Evolutionary conservation across 2,888 invertebrate species (phyloP), one percentile per base, ranked within the genome.

Genomic region (Chelonus formosanus): DNA sequence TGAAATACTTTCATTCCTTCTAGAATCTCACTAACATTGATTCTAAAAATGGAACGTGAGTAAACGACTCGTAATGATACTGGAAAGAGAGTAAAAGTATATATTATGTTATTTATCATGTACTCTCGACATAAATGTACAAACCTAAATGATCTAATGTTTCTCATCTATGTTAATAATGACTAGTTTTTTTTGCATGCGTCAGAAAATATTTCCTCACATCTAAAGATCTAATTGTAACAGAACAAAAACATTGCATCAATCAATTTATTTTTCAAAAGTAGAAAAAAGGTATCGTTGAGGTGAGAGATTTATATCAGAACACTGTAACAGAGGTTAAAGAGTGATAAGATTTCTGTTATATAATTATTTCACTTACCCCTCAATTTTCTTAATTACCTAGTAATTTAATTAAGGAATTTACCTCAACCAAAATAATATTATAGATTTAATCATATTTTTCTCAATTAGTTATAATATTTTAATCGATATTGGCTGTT

Each of bases 11-110:
- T 40, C 40, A 40, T 40, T 40, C 6, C 40, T 40, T 40, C 6
- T 40, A 40, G 40, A 40, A 40, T 40, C 40, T 6, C 40, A 40
- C 40, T 56, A 55, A 63, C 63, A 61, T 63, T 50, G 45, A 34
- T 45, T 67, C 67, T 67, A 67, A 67, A 67, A 69, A 69, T 67
- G 67, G 67, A 55, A 44, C 56, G 43, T 52, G 48, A 47, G 36
- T 5, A 53, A 60, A 34, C 58, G 56, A n/a, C 31, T 52, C 62
- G 67, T 62, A 67, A 69, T 40, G 52, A 36, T 47, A 40, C 40
- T 5, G 40, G 6, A 40, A 40, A 45, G 8, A 50, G 20, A 20
- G 2, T 20, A 59, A 59, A 48, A 35, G 50, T 40, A 56, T 43
- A 31, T 34, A 50, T 40, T 59, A 50, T 50, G 31, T 40, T 59